Conservation (phyloP, 1,140 invertebrate genomes). For the Eueides isabella region DNA sequence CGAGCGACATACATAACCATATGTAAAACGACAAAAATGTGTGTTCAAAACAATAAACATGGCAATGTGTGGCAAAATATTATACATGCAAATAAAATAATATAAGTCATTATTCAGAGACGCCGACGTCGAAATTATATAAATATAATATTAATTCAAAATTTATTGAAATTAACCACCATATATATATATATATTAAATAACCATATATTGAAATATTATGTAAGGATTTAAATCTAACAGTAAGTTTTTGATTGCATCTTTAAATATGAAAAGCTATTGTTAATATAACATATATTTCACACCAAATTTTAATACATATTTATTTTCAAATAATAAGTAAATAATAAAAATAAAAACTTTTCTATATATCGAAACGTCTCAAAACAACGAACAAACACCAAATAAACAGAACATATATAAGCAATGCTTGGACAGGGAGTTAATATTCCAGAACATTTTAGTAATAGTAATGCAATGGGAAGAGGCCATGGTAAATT, state of each 20-base stretch:
- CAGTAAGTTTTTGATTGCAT: not conserved
- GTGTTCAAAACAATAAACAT: conserved; percentile 52
- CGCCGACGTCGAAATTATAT: not conserved
- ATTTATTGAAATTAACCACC: no score
- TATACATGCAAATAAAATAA: conserved; percentile 75
- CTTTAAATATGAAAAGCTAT: no score
- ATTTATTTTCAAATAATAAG: no score
- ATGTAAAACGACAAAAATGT: conserved; percentile 44
- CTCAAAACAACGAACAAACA: conserved; percentile 44
- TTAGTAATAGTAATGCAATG: conserved; percentile 53
- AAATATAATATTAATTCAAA: not conserved
- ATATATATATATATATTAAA: no score
- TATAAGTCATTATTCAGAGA: conserved; percentile 2
- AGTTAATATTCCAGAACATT: conserved; percentile 48
- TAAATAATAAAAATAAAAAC: no score
- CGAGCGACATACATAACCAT: conserved; percentile 22
- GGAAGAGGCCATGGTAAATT: conserved; percentile 66
- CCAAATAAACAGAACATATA: conserved; percentile 56
- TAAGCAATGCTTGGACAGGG: conserved; percentile 70
- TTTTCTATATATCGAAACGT: not conserved
- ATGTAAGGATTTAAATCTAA: not conserved
- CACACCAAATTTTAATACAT: no score
- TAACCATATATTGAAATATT: no score
- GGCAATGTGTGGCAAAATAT: conserved; percentile 73
- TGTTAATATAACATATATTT: no score